Conservation (phyloP, 1,140 invertebrate genomes). For the Caenorhabditis brenneri region DNA sequence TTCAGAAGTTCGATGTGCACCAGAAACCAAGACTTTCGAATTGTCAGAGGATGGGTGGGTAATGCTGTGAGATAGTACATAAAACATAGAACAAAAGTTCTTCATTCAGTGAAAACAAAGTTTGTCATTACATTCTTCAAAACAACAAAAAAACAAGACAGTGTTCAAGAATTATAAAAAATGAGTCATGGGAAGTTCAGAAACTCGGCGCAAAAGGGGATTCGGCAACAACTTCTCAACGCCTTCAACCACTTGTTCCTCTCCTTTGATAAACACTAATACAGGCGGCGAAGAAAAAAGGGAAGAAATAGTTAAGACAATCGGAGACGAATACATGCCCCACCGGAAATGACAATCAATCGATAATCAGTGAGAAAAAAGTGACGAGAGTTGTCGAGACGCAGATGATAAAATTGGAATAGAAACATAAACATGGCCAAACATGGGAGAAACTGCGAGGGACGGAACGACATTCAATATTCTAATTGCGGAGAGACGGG, state of each 20-base stretch:
- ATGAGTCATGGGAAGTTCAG: too few relatives aligned
- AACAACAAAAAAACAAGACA: too few relatives aligned
- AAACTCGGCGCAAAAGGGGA: too few relatives aligned
- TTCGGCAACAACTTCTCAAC: background rate
- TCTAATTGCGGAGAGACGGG: slow-evolving; percentile 15
- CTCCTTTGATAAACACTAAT: slow-evolving; percentile 3
- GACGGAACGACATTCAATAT: slow-evolving; percentile 28
- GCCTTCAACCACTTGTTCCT: background rate
- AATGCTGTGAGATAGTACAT: too few relatives aligned
- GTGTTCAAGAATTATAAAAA: too few relatives aligned
- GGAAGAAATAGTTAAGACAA: background rate
- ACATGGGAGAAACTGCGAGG: background rate
- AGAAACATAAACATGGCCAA: slow-evolving; percentile 42
- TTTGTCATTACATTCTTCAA: too few relatives aligned
- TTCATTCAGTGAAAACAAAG: too few relatives aligned
- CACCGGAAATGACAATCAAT: slow-evolving; percentile 38
- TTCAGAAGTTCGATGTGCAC: too few relatives aligned
- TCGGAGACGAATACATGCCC: slow-evolving; percentile 6
- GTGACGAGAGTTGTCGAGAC: background rate
- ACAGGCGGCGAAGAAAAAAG: background rate
- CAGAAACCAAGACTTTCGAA: too few relatives aligned
- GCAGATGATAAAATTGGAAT: slow-evolving; percentile 32
- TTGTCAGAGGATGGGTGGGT: too few relatives aligned
- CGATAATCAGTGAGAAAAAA: slow-evolving; percentile 11
- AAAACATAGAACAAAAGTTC: too few relatives aligned